Percentiles rank a stretch among this genome's conserved stretches.
Evolutionary conservation across 2,888 invertebrate genomes (phyloP).

Genomic region (Cryptophagus acutangulus): DNA sequence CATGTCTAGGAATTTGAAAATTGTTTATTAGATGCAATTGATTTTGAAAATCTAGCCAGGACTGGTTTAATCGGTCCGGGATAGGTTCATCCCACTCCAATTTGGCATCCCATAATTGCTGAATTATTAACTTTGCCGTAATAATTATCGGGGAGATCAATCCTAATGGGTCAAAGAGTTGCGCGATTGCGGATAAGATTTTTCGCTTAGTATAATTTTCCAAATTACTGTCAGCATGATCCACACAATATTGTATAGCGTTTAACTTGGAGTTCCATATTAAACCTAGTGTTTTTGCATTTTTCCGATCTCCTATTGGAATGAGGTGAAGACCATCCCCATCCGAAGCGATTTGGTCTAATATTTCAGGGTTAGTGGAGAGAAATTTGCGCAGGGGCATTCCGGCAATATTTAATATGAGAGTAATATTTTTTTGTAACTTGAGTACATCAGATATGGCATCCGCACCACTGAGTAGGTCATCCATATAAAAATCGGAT

Average conservation of each 20-base stretch:
- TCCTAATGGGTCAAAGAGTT: conserved; percentile 10
- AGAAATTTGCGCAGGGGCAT: conserved; percentile 12
- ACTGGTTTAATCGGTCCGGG: not conserved
- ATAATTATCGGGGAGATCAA: conserved; percentile 1
- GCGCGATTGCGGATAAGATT: conserved; percentile 9
- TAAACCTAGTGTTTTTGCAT: conserved; percentile 17
- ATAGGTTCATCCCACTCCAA: conserved; percentile 9
- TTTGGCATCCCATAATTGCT: conserved; percentile 9
- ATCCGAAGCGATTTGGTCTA: not conserved
- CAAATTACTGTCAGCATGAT: not conserved
- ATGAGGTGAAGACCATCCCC: not conserved
- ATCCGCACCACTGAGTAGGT: conserved; percentile 14
- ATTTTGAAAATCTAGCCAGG: conserved; percentile 1
- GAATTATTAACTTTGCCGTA: conserved; percentile 6
- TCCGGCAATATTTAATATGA: conserved; percentile 1
- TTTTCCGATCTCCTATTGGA: conserved; percentile 5
- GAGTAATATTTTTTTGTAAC: conserved; percentile 7
- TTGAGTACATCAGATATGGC: conserved; percentile 4
- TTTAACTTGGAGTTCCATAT: conserved; percentile 10
- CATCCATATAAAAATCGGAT: conserved; percentile 13
- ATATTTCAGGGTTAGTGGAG: conserved; percentile 7
- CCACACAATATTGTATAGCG: not conserved
- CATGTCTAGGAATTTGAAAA: too few species aligned
- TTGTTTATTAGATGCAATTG: too few species aligned
- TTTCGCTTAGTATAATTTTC: conserved; percentile 2